Conservation (phyloP, 1,140 invertebrate species). For the Drosophila pachea region DNA sequence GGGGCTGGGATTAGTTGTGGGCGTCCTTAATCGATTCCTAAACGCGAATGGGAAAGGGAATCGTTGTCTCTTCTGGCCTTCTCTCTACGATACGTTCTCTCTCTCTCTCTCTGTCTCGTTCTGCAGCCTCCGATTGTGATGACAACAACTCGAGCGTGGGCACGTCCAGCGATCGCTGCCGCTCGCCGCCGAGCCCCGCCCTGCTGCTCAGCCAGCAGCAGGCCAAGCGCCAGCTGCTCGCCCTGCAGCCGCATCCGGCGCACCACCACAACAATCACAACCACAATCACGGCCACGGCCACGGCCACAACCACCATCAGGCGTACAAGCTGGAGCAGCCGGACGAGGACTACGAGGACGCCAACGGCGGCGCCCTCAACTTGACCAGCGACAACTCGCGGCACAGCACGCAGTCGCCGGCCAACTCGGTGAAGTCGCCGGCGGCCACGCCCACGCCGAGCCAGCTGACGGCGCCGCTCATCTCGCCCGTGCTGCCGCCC, state of each 20-base stretch:
- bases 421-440: slow-evolving; percentile 65
- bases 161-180: slow-evolving; percentile 74
- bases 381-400: slow-evolving; percentile 75
- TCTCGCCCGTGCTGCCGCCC: slow-evolving; percentile 49
- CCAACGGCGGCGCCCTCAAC: slow-evolving; percentile 70
- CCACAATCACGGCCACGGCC: not conserved
- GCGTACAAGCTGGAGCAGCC: slow-evolving; percentile 56
- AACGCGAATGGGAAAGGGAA: not conserved
- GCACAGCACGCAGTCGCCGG: slow-evolving; percentile 69
- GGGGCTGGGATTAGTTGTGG: not conserved
- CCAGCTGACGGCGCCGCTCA: slow-evolving; percentile 40
- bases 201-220: slow-evolving; percentile 59
- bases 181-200: slow-evolving; percentile 64
- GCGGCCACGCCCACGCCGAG: slow-evolving; percentile 26
- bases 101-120: slow-evolving; percentile 12
- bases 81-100: not conserved
- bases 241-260: slow-evolving; percentile 60
- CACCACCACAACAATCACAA: slow-evolving; percentile 43
- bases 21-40: slow-evolving; percentile 10
- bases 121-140: slow-evolving; percentile 72
- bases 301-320: slow-evolving; percentile 18
- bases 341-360: slow-evolving; percentile 64
- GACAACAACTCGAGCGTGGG: slow-evolving; percentile 75
- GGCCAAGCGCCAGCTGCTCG: slow-evolving; percentile 62
- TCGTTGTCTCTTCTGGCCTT: not conserved